Base-by-base conservation (phyloP, 2,113 vertebrate species). In the Dicaeum eximium region DNA sequence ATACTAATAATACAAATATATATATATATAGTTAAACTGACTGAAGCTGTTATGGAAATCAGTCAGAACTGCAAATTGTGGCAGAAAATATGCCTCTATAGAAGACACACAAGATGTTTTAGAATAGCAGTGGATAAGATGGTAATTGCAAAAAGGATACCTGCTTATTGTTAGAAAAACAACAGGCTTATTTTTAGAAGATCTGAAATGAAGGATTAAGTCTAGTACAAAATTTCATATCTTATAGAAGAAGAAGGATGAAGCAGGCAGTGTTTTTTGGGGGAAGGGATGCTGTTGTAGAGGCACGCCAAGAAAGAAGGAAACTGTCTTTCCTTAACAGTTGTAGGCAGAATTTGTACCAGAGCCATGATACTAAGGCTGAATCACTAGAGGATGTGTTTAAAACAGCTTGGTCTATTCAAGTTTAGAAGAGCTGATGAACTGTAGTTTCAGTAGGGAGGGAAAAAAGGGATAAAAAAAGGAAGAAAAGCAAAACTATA, bases 351-450 rank as follows among this genome's bases (percentile, higher is more conserved):
- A 96, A 97, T 88, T 97, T 97, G 96, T 97, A 97, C 92, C 92
- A 92, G 86, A 95, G 96, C 96, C 96, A 97, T 94, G 86, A 93
- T 94, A 90, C 95, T 86, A 88, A 94, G 96, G 88, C 95, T 97
- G 96, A 97, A 95, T 97, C 95, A 96, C 95, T 95, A 95, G 86
- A 97, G 95, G 96, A 97, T 97, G 92, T 97, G 96, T 97, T 97
- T 97, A 97, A 97, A 97, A 97, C 96, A 97, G 96, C 96, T 97
- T 97, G 96, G 96, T 97, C 96, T 97, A 97, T 96, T 97, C 96
- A 96, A 96, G 95, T 95, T 93, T 93, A 94, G 96, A 94, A 97
- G 80, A 95, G 60, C 75, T 94, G 94, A 95, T 96, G 96, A 97
- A 95, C 95, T 86, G 72, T 81, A 93, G 83, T 93, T 97, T 90